Percentiles rank a stretch among this genome's conserved stretches.
These are phyloP conservation scores for Perca flavescens DNA, from an alignment of 2,113 vertebrate genomes.

Conservation along the genomic window DNA sequence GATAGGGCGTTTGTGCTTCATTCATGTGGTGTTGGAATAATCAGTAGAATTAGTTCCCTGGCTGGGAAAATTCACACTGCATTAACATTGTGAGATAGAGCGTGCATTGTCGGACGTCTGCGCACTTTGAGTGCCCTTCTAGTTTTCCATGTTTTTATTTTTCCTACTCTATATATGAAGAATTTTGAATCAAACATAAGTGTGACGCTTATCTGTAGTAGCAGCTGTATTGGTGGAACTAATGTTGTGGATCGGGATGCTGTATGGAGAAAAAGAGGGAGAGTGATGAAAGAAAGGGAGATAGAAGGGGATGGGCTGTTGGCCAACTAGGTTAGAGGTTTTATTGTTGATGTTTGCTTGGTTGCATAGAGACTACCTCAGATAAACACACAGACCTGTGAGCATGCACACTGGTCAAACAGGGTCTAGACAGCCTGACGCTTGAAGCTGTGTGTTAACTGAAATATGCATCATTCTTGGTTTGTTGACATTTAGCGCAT, in stretches of 20 bases:
- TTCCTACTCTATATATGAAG: neutral
- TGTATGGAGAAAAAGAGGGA: constrained; percentile 27
- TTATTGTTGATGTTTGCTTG: constrained; percentile 56
- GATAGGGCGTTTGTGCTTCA: no score
- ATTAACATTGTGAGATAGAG: no score
- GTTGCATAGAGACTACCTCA: constrained; percentile 62
- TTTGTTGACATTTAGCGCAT: constrained; percentile 9
- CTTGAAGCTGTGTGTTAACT: constrained; percentile 22
- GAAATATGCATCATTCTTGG: constrained; percentile 45
- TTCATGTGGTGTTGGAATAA: no score
- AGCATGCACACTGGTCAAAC: constrained; percentile 49
- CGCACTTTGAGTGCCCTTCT: no score
- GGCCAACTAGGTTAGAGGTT: constrained; percentile 70
- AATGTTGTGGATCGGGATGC: constrained; percentile 38
- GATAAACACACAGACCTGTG: constrained; percentile 55
- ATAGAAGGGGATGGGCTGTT: constrained; percentile 44
- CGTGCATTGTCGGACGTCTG: no score
- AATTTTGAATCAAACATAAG: constrained; percentile 25
- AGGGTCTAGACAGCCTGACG: constrained; percentile 53
- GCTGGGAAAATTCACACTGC: no score
- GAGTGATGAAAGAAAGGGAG: constrained; percentile 53
- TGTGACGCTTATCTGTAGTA: constrained; percentile 44
- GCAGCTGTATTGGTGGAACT: constrained; percentile 57
- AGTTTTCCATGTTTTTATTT: neutral
- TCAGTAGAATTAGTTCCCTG: no score